Base-by-base conservation (phyloP, 2,113 vertebrate genomes). In the Peucedramus taeniatus region DNA sequence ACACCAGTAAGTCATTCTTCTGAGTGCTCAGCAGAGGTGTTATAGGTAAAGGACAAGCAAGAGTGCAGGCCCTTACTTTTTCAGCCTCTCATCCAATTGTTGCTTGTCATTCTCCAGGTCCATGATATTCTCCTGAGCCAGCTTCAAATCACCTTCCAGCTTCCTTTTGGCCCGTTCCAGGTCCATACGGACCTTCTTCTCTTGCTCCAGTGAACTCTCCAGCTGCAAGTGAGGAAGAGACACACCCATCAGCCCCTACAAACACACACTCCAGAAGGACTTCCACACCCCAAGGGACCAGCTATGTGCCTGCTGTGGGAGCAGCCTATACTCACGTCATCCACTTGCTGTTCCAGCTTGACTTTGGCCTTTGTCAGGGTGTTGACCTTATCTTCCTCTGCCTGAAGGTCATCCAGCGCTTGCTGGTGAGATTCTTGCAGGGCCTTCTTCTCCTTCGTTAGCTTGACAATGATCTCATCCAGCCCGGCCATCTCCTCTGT, bases 351-450 rank as follows among this genome's bases (percentile, higher is more conserved):
- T 63, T 99, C 99, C 93, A 99, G 95, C 95, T 99, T 99, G 63
- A 96, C 96, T 94, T 99, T 99, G 86, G 99, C 98, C 95, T 99
- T 99, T 7, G 97, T 98, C 78, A 99, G 40, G 13, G 98, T 98
- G 89, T 99, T 99, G 94, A 98, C 99, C 40, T 99, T 99, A 96
- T 99, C 99, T 44, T 99, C 99, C 78, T 99, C 99, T 2, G 98
- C 99, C 93, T 99, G 99, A 23, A 99, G 98, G 94, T 99, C 99
- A 93, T 99, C 99, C 77, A 99, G 97, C 0, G 98, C 95, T 89
- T 99, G 99, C 97, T 99, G 99, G 78, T 99, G 99, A 70, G 99
- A 98, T 93, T 99, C 99, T 89, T 99, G 99, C 23, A 99, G 97
- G 15, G 98, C 98, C 63, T 98, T 99, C 96, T 99, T 99, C 88